Evolutionary conservation across 2,113 vertebrate genomes (phyloP).

Genomic region (Ptilonorhynchus violaceus): DNA sequence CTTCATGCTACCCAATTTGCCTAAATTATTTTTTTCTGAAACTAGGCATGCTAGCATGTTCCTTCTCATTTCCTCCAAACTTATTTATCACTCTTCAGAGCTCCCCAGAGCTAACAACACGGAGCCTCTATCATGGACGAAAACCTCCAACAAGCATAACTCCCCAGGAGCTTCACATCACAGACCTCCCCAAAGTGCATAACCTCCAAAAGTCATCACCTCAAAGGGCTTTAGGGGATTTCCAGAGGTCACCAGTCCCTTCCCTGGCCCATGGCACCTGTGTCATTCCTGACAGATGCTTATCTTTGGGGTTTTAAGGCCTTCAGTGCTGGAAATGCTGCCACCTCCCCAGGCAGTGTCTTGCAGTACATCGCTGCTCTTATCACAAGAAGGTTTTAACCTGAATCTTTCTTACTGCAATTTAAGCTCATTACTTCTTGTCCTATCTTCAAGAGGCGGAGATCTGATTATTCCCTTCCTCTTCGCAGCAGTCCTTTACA

Average conservation of each 20-base stretch:
- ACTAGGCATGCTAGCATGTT: background rate
- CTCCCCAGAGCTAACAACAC: background rate
- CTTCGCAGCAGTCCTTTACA: background rate
- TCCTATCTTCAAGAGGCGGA: background rate
- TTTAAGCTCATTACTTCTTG: slow-evolving; percentile 32
- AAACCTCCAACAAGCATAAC: background rate
- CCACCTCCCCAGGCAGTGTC: slow-evolving; percentile 9
- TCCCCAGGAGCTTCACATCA: background rate
- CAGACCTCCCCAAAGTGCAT: background rate
- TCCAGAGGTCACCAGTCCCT: background rate
- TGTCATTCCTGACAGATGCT: background rate
- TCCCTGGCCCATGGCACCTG: background rate
- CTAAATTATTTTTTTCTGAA: background rate
- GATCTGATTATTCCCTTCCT: slow-evolving; percentile 37
- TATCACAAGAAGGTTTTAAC: slow-evolving; percentile 17
- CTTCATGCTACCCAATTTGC: background rate
- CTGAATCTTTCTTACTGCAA: background rate
- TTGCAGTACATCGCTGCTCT: background rate
- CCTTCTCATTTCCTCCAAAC: background rate
- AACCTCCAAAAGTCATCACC: background rate
- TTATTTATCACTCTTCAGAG: background rate
- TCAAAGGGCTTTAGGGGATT: background rate
- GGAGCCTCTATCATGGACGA: background rate
- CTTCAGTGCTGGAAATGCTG: background rate
- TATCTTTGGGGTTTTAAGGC: background rate